Base-by-base conservation (phyloP, 1,140 invertebrate species). In the Drosophila truncata region DNA sequence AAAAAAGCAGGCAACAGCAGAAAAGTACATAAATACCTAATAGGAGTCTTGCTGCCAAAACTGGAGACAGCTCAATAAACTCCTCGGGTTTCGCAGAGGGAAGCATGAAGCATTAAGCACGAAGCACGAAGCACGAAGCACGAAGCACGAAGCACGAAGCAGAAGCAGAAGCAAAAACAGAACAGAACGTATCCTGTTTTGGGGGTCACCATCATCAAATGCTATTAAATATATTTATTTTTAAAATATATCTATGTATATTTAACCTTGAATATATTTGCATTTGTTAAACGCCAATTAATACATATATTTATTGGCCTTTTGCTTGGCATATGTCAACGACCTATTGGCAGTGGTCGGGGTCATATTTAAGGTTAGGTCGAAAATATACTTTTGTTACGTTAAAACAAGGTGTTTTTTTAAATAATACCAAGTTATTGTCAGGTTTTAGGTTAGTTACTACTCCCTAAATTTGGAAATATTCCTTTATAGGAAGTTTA, bases 1-100 rank as follows among this genome's bases (percentile, higher is more conserved):
- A 70, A 66, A 54, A 47, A 59, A 49, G 20, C 44, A 31, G 37
- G 25, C 49, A 29, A 44, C 31, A 23, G 20, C 65, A 20, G 33
- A 20, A 44, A 71, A 58, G 69, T 70, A 71, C 50, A 67, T 62
- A 66, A 57, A 67, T 69, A 33, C 37, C 37, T 20, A 65, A 37
- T 35, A 35, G 14, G 58, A 63, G 31, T 58, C 27, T 50, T 50
- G 50, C 50, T 52, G 50, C 50, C 39, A 35, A 67, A 55, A 55
- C 20, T 60, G 61, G 35, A 64, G 62, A 42, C 62, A 65, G 37
- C 62, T 65, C 61, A 65, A 65, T 65, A 65, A 65, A 42, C 37
- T 42, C 37, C 33, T 39, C 33, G 49, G 27, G 60, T 23, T 58
- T 27, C 20, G 13, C 20, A n/a, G 20, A 16, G 20, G 44, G 44